Percentiles rank a stretch among this genome's conserved stretches.
Conservation (phyloP, 2,797 vertebrate species). For the Sphenopsis melanotis region DNA sequence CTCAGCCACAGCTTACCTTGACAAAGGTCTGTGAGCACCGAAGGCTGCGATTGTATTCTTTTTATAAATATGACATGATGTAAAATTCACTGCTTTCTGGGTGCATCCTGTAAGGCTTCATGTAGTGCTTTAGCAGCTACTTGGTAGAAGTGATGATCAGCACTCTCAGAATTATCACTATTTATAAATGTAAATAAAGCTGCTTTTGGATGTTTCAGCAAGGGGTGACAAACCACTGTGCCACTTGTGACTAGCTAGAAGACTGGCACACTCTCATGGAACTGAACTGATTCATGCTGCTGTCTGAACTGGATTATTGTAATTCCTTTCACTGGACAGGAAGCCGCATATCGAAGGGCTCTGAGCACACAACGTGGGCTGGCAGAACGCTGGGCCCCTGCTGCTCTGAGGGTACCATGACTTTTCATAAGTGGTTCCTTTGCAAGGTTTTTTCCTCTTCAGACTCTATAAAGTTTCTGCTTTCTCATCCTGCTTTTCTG, state of each 20-base stretch:
- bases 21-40: neutral
- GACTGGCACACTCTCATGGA: neutral
- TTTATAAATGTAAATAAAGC: neutral
- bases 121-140: neutral
- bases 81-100: neutral
- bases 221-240: neutral
- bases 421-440: neutral
- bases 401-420: neutral
- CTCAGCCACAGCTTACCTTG: neutral
- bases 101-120: neutral
- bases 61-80: accelerated
- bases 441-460: neutral
- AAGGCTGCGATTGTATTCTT: neutral
- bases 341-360: neutral
- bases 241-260: neutral
- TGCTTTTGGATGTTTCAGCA: neutral
- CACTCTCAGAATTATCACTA: neutral
- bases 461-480: neutral
- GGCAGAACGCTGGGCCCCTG: neutral
- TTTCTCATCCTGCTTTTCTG: neutral
- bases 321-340: neutral
- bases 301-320: neutral
- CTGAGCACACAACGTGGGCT: neutral
- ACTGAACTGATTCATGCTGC: neutral
- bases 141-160: neutral